Conservation (phyloP, 1,140 invertebrate species). For the Nilaparvata lugens region DNA sequence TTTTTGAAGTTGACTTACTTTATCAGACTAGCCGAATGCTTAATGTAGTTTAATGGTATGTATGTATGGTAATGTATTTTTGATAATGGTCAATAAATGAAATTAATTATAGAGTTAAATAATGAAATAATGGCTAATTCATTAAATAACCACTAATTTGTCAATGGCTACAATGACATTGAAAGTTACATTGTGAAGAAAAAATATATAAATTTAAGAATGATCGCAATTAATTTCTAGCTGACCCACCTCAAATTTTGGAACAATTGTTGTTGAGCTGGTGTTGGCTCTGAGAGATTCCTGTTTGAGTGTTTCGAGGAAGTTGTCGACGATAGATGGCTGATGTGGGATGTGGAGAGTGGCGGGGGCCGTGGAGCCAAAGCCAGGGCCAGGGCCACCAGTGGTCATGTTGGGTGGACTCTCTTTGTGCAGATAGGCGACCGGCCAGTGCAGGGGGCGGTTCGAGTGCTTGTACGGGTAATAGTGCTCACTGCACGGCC, state of each 20-base stretch:
- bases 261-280: not conserved
- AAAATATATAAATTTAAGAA: not conserved
- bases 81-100: too few relatives aligned
- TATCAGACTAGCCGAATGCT: too few relatives aligned
- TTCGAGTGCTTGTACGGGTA: constrained; percentile 43
- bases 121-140: too few relatives aligned
- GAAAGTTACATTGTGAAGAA: not conserved
- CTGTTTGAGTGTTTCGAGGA: constrained; percentile 2
- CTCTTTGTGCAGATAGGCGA: constrained; percentile 53
- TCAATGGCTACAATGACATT: too few relatives aligned
- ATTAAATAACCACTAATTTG: too few relatives aligned
- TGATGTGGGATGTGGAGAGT: constrained; percentile 11
- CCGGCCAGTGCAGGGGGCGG: constrained; percentile 48
- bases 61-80: too few relatives aligned
- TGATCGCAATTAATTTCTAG: not conserved
- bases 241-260: constrained; percentile 1
- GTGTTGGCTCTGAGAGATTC: not conserved
- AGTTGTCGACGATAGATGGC: constrained; percentile 19
- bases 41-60: too few relatives aligned
- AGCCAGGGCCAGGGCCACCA: too few relatives aligned
- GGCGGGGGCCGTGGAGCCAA: not conserved
- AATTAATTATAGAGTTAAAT: too few relatives aligned
- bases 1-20: too few relatives aligned
- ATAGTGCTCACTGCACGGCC: constrained; percentile 71
- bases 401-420: constrained; percentile 43